phyloP scores from a whole-genome alignment of 2,113 vertebrate genomes.

The Motacilla tschutschensis region DNA sequence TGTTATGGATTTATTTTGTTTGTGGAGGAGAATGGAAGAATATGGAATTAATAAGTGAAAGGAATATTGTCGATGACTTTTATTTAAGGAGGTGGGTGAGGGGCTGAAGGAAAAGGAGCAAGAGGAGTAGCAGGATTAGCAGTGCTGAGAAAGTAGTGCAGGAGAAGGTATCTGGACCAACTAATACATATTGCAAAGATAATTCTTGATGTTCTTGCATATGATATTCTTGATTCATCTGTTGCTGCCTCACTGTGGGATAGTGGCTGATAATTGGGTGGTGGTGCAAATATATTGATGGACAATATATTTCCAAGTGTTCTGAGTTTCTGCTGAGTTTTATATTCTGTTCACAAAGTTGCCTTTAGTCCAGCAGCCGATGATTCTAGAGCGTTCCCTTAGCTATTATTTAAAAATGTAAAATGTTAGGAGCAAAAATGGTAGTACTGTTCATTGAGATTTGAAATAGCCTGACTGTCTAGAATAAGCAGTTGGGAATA shows the following conservation, averaged over 20 bases:
- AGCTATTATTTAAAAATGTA: not conserved
- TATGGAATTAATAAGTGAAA: not conserved
- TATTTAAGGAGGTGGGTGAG: not conserved
- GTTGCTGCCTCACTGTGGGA: not conserved
- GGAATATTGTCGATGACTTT: not conserved
- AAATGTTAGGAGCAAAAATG: not conserved
- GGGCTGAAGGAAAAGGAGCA: not conserved
- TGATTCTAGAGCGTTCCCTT: not conserved
- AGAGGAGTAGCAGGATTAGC: not conserved
- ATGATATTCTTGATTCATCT: not conserved
- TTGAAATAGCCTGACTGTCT: not conserved
- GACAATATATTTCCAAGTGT: not conserved
- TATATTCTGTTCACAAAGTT: not conserved
- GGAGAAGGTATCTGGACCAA: not conserved
- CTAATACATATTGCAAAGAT: not conserved
- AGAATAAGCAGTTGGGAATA: not conserved
- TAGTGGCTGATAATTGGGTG: not conserved
- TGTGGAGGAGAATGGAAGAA: not conserved
- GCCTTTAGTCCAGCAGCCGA: not conserved
- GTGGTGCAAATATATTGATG: not conserved
- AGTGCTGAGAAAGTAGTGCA: not conserved
- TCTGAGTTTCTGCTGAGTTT: not conserved
- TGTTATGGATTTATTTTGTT: not conserved
- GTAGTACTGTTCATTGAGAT: not conserved
- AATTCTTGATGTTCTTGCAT: not conserved